Evolutionary conservation across 2,113 vertebrate species (phyloP), one percentile per base, ranked within the genome.

Genomic region (Poeciliopsis turrubarensis): DNA sequence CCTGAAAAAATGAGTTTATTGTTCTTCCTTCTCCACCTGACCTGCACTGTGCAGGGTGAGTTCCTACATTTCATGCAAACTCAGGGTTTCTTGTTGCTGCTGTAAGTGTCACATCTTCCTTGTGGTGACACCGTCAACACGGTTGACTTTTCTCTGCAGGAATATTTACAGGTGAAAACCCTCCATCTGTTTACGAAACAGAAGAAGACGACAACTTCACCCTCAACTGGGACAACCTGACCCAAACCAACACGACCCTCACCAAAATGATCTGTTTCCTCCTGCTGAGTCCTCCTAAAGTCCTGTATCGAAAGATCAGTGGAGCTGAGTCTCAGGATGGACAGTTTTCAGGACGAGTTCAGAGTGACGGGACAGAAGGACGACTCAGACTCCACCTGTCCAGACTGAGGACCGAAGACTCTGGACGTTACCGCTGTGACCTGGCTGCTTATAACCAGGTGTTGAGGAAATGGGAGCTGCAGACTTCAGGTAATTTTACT

Each of bases 331-430:
- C 65, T 67, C 73, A 67, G 34, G 17, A 66, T 29, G 15, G 51
- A 31, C 72, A 39, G 63, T 74, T 74, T 66, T 9, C 32, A 73
- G 71, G 71, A 31, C 27, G 71, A 14, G 71, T 73, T 51, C 39
- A 64, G 5, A 31, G 31, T 13, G 73, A 75, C 26, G 27, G n/a
- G 10, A 72, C 39, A 72, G 26, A 30, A 7, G 60, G 26, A 62
- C 70, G 27, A 30, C 10, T 62, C n/a, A 29, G n/a, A 61, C 70
- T 72, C 27, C 60, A 62, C 14, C 25, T 72, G 70, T 72, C 37
- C 70, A 44, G 30, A 66, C 29, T 66, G 44, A 57, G 15, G n/a
- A 29, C 63, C 29, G 62, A 37, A 65, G 72, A 74, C 61, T 74
- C 72, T 66, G 71, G 71, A 19, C 1, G 13, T 22, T 73, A 73